A percentile compares a stretch with the other conserved stretches of the same genome.
phyloP scores from a whole-genome alignment of 2,797 vertebrate species.

The Propithecus perrieri region DNA sequence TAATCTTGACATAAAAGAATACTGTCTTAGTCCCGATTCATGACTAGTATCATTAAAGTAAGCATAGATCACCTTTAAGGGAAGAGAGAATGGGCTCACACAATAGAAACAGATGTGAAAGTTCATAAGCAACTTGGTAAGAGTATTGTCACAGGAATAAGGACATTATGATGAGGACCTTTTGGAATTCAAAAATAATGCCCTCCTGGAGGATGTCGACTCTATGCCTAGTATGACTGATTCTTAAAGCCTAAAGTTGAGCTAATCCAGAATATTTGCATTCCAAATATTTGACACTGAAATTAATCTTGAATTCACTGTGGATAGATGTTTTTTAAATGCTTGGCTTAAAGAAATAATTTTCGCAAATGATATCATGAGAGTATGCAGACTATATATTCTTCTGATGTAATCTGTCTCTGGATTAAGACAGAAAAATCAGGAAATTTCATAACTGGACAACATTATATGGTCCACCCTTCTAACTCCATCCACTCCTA shows the following conservation, averaged over 20 bases:
- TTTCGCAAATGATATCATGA: background rate
- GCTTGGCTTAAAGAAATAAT: background rate
- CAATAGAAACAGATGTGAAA: background rate
- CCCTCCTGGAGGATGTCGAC: background rate
- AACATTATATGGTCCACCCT: background rate
- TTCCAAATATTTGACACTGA: conserved; percentile 27
- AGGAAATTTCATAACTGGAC: background rate
- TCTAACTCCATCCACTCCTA: background rate
- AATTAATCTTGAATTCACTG: conserved; percentile 49
- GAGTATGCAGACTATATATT: background rate
- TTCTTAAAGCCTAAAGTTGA: background rate
- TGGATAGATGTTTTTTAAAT: background rate
- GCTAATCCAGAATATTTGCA: conserved; percentile 16
- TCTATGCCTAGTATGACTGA: background rate
- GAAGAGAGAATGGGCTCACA: background rate
- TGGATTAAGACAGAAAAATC: conserved; percentile 26
- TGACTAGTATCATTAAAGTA: background rate
- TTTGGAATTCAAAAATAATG: background rate
- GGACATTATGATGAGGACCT: background rate
- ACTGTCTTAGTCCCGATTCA: background rate
- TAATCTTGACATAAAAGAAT: background rate
- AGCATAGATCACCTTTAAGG: background rate
- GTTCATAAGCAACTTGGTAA: background rate
- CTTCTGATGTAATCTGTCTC: background rate
- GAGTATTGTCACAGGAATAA: background rate